phyloP scores from a whole-genome alignment of 2,113 vertebrate genomes.

The Pandion haliaetus region DNA sequence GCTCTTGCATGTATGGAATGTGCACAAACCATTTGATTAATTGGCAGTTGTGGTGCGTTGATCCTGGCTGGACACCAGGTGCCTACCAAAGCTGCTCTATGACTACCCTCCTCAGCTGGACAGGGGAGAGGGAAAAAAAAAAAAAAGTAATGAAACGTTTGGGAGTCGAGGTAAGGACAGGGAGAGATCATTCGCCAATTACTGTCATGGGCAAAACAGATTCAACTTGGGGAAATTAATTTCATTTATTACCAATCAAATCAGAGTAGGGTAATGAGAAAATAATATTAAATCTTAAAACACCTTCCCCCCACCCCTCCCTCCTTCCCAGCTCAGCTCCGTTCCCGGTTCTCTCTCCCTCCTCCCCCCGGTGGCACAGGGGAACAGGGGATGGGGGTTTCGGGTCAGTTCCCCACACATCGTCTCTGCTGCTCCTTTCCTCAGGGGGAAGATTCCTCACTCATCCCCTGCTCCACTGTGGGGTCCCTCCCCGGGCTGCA shows the following conservation, averaged over 20 bases:
- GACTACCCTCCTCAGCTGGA: neutral
- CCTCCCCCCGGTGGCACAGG: neutral
- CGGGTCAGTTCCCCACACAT: neutral
- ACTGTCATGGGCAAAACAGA: neutral
- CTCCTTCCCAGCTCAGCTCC: neutral
- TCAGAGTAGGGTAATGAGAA: neutral
- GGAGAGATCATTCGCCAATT: neutral
- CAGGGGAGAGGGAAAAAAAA: neutral
- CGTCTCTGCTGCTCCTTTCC: neutral
- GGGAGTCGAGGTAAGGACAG: neutral
- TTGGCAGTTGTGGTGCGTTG: neutral
- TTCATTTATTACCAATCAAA: neutral
- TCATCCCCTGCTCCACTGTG: neutral
- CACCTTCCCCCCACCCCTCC: neutral
- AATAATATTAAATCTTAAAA: neutral
- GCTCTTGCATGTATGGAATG: neutral
- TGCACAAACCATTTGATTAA: neutral
- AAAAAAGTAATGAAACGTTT: neutral
- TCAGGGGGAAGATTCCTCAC: neutral
- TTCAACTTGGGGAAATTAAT: neutral
- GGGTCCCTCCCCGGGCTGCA: neutral
- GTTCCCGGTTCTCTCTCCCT: fast-evolving
- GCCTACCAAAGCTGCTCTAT: neutral
- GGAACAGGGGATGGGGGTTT: neutral
- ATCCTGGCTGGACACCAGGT: neutral